A percentile compares a stretch with the other conserved stretches of the same genome.
These are phyloP conservation scores for Eucidaris tribuloides DNA, from an alignment of 35 echinoderm and acorn worm species.

Conservation along the genomic window DNA sequence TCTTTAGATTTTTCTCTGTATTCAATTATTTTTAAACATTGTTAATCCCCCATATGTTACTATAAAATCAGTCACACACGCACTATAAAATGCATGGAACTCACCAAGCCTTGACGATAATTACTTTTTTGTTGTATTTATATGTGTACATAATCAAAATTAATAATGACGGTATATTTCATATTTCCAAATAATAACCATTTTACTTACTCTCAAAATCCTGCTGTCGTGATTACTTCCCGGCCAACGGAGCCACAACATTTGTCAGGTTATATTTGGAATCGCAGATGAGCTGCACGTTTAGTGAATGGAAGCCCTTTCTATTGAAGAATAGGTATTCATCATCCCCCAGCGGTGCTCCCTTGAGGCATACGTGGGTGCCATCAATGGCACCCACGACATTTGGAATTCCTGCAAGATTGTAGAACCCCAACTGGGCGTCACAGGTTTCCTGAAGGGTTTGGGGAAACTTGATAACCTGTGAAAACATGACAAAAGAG, in stretches of 20 bases:
- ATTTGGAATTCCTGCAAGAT: too few species aligned
- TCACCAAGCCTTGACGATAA: background rate
- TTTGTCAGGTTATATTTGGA: constrained; percentile 45
- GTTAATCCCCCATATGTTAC: background rate
- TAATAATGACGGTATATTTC: too few species aligned
- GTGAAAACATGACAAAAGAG: too few species aligned
- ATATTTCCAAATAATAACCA: too few species aligned
- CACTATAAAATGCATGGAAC: background rate
- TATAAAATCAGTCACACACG: background rate
- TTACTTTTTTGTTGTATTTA: too few species aligned
- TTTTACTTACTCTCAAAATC: constrained; percentile 33
- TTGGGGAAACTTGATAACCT: too few species aligned
- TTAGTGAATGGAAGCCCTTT: constrained; percentile 53
- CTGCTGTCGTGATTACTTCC: constrained; percentile 39
- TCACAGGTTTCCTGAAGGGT: too few species aligned
- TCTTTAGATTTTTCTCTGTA: background rate
- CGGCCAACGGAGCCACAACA: constrained; percentile 48
- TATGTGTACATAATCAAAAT: too few species aligned
- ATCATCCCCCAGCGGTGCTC: constrained; percentile 25
- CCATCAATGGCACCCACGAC: too few species aligned
- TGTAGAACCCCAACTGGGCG: too few species aligned
- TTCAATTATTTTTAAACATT: background rate
- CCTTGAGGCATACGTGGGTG: too few species aligned
- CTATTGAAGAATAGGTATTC: constrained; percentile 30
- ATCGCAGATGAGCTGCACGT: constrained; percentile 60